Percentiles rank a stretch among this genome's conserved stretches.
Conservation (phyloP, 2,113 vertebrate genomes). For the Pseudonaja textilis region DNA sequence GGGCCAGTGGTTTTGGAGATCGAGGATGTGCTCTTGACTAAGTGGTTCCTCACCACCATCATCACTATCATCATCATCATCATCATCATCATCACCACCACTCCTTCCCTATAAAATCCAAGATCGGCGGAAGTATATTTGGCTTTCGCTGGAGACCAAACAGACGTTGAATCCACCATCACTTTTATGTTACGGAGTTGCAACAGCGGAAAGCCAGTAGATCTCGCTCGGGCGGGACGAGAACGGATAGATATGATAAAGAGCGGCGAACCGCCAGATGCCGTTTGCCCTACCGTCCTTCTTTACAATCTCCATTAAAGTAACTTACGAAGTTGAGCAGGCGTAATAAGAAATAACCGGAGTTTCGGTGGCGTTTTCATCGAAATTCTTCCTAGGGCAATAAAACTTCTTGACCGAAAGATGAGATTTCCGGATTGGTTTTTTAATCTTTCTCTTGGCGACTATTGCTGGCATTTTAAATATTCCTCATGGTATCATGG, state of each 20-base stretch:
- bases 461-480: background rate
- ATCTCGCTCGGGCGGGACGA: slow-evolving; percentile 4
- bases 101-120: background rate
- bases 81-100: background rate
- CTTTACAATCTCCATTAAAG: background rate
- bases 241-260: too few relatives aligned
- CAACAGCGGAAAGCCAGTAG: background rate
- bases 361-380: background rate
- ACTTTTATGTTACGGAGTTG: slow-evolving; percentile 12
- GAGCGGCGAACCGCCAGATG: background rate
- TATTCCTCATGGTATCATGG: background rate
- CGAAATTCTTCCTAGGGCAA: background rate
- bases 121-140: slow-evolving; percentile 19
- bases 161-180: background rate
- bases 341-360: slow-evolving; percentile 15
- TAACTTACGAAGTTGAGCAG: slow-evolving; percentile 37
- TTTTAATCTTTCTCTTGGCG: background rate
- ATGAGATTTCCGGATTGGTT: background rate
- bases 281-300: background rate
- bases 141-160: slow-evolving; percentile 8
- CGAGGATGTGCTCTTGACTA: background rate
- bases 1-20: background rate
- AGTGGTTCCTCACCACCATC: background rate
- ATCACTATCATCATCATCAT: background rate
- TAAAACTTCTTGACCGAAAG: background rate